Base-by-base conservation (phyloP, 2,797 vertebrate genomes). In the Eurystomus glaucurus region DNA sequence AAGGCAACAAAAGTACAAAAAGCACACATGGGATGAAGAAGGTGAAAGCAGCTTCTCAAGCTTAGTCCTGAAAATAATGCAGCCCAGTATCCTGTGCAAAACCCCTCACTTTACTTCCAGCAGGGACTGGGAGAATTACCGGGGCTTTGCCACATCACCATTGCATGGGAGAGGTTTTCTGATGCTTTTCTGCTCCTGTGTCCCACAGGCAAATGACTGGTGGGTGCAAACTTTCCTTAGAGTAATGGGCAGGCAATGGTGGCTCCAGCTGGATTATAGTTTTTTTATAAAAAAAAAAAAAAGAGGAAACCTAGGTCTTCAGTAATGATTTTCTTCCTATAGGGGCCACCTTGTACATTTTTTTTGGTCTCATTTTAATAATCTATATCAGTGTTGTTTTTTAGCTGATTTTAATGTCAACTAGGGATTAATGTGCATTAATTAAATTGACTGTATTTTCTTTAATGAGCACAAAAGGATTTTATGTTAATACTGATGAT, bases 361-460 rank as follows among this genome's bases (percentile, higher is more conserved):
- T 88, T 90, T 96, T 81, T 85, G 14, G 69, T 95, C 96, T 96
- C 83, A 96, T 98, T 97, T 97, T 98, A 98, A 98, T 98, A 98
- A 98, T 98, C 97, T 98, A 97, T 98, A 98, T 97, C 95, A 96
- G 96, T 98, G 97, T 98, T 97, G 96, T 97, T 97, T 98, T 98
- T 98, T 98, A 99, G 98, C 98, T 98, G 98, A 99, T 99, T 99
- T 99, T 98, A 99, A 99, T 99, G 99, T 99, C 99, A 98, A 96
- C 98, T 98, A 96, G 97, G 98, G 98, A 99, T 99, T 99, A 99
- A 99, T 99, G 99, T 98, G 99, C 98, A 99, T 99, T 99, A 99
- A 99, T 99, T 99, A 99, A 99, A 99, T 99, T 98, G 98, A 99
- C 99, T 99, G 98, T 98, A 98, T 99, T 99, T 99, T 98, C 98